Conservation (phyloP, 1,140 invertebrate species). For the Conus ventricosus region DNA sequence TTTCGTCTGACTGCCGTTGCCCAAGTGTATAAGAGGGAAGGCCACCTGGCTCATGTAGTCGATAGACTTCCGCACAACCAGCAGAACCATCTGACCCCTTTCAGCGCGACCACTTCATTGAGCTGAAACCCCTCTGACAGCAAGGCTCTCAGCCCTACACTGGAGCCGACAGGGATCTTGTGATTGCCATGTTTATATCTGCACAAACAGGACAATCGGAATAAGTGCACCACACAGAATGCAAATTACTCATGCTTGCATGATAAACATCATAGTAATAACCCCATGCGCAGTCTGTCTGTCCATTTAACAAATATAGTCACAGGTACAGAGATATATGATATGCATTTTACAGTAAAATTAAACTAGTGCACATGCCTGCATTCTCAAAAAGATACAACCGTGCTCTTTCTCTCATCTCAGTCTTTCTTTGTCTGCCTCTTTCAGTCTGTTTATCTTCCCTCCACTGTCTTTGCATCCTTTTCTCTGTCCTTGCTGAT, state of each 20-base stretch:
- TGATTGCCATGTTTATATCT: conserved; percentile 28
- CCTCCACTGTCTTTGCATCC: no score
- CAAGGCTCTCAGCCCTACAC: conserved; percentile 6
- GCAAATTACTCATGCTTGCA: no score
- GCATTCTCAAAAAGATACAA: no score
- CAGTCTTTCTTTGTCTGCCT: no score
- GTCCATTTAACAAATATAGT: not conserved
- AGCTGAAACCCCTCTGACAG: conserved; percentile 29
- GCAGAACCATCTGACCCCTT: conserved; percentile 18
- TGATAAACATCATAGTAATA: not conserved
- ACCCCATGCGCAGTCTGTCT: not conserved
- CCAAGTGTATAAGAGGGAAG: conserved; percentile 37
- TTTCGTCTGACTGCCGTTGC: not conserved
- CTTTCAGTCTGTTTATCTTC: no score
- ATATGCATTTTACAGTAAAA: no score
- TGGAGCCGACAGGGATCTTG: conserved; percentile 19
- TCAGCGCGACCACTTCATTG: conserved; percentile 28
- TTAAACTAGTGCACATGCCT: no score
- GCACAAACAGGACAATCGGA: not conserved
- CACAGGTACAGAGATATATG: no score
- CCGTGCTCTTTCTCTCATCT: no score
- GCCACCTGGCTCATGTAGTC: conserved; percentile 32
- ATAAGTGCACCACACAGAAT: not conserved
- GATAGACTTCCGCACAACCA: conserved; percentile 30
- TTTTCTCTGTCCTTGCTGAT: no score